Evolutionary conservation across 2,797 vertebrate species (phyloP).

Genomic region (Danio choprae): DNA sequence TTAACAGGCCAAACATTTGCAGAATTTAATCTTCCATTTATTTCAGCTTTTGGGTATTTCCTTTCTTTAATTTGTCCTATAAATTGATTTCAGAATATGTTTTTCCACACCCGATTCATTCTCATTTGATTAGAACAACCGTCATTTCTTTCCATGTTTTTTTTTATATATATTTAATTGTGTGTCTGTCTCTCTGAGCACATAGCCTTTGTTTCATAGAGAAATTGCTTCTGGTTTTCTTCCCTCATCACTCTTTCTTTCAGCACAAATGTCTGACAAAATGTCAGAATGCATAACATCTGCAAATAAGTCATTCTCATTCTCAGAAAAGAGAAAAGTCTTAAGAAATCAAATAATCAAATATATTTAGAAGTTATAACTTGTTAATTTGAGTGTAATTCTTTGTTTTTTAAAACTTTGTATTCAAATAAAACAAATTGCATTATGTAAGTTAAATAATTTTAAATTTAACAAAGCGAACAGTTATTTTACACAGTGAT

Average conservation of each 20-base stretch:
- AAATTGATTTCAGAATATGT: slow-evolving; percentile 11
- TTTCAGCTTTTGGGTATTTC: slow-evolving; percentile 24
- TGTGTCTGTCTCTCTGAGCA: slow-evolving; percentile 1
- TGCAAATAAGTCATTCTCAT: no score
- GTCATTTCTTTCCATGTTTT: slow-evolving; percentile 27
- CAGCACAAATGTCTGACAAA: slow-evolving; percentile 10
- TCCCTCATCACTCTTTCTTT: slow-evolving; percentile 18
- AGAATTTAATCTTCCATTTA: slow-evolving; percentile 23
- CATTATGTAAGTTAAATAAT: no score
- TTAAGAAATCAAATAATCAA: no score
- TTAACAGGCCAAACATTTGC: slow-evolving; percentile 4
- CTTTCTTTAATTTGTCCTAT: slow-evolving; percentile 10
- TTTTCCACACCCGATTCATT: background rate
- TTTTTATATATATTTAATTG: background rate
- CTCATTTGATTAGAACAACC: slow-evolving; percentile 34
- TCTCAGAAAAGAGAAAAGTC: no score
- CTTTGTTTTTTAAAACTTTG: no score
- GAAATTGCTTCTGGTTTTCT: slow-evolving; percentile 7
- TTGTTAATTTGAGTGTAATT: no score
- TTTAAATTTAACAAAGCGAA: no score
- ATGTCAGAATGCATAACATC: no score
- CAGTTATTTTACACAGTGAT: no score
- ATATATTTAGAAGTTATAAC: no score
- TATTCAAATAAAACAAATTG: no score
- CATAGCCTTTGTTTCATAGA: background rate